phyloP scores from a whole-genome alignment of 30 jellyfish, hydroid and myxozoan genomes.

The Pseudorhiza aurosa region DNA sequence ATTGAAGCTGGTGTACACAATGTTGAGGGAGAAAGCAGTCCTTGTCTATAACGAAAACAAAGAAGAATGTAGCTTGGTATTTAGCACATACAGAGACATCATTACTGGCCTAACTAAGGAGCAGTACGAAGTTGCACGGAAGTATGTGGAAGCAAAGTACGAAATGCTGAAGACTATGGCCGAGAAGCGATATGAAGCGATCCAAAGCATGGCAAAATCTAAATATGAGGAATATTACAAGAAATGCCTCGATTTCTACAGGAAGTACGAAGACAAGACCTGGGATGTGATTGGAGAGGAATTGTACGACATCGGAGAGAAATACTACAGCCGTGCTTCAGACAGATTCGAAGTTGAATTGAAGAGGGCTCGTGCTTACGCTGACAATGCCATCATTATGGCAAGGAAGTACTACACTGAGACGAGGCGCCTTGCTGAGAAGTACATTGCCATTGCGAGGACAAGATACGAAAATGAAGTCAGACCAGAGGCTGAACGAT shows the following conservation, averaged over 20 bases:
- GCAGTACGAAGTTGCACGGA: conserved; percentile 21
- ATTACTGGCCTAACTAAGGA: conserved; percentile 41
- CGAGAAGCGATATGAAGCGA: conserved; percentile 45
- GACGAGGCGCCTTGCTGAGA: conserved; percentile 26
- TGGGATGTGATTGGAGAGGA: conserved; percentile 87
- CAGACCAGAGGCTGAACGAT: conserved; percentile 50
- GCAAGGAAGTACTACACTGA: conserved; percentile 57
- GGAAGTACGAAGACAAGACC: conserved; percentile 83
- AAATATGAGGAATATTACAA: conserved; percentile 49
- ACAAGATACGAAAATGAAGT: conserved; percentile 50
- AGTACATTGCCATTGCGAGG: conserved; percentile 27
- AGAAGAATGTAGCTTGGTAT: conserved; percentile 68
- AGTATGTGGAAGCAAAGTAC: conserved; percentile 49
- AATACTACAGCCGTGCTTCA: conserved; percentile 43
- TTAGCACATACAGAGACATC: conserved; percentile 68
- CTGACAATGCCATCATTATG: conserved; percentile 31
- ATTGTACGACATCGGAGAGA: conserved; percentile 51
- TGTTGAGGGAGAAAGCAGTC: conserved; percentile 54
- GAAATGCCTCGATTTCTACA: conserved; percentile 53
- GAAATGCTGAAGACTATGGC: conserved; percentile 30
- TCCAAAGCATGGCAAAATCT: conserved; percentile 20
- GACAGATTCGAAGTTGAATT: conserved; percentile 20
- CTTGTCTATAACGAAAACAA: conserved; percentile 78
- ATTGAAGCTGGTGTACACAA: conserved; percentile 8
- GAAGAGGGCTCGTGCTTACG: conserved; percentile 23